Conservation (phyloP, 1,140 invertebrate species). For the Pogonomyrmex barbatus region DNA sequence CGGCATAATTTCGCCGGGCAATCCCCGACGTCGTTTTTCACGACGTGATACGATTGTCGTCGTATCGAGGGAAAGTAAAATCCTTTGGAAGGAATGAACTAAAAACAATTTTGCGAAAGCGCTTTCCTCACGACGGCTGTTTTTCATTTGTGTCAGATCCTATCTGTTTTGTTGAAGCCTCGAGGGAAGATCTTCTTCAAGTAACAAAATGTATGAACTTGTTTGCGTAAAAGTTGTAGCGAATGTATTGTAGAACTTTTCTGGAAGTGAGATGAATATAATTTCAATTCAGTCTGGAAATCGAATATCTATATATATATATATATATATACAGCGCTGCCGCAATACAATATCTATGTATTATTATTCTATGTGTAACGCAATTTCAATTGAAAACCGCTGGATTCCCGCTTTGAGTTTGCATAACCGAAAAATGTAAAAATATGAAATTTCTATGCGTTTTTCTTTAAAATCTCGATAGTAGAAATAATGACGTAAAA, state of each 20-base stretch:
- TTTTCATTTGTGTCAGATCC: neutral
- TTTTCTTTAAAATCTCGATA: neutral
- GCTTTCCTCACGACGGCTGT: neutral
- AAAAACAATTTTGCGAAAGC: neutral
- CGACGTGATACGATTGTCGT: no score
- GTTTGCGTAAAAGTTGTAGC: neutral
- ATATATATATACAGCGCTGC: neutral
- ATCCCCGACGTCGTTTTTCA: neutral
- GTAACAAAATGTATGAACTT: neutral
- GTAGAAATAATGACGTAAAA: neutral
- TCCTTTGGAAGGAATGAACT: neutral
- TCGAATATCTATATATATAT: slow-evolving; percentile 6
- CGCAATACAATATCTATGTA: neutral
- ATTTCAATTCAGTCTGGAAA: neutral
- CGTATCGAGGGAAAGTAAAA: neutral
- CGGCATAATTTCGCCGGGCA: neutral
- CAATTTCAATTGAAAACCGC: neutral
- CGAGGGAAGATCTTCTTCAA: neutral
- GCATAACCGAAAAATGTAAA: slow-evolving; percentile 7
- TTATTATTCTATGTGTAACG: slow-evolving; percentile 13
- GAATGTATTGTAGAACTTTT: neutral
- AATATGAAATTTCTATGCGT: neutral
- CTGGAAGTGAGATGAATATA: slow-evolving; percentile 21
- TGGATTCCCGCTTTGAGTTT: neutral
- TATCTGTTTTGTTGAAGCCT: neutral